A percentile compares a stretch with the other conserved stretches of the same genome.
phyloP scores from a whole-genome alignment of 2,888 invertebrate genomes.

The Plemyria rubiginata region DNA sequence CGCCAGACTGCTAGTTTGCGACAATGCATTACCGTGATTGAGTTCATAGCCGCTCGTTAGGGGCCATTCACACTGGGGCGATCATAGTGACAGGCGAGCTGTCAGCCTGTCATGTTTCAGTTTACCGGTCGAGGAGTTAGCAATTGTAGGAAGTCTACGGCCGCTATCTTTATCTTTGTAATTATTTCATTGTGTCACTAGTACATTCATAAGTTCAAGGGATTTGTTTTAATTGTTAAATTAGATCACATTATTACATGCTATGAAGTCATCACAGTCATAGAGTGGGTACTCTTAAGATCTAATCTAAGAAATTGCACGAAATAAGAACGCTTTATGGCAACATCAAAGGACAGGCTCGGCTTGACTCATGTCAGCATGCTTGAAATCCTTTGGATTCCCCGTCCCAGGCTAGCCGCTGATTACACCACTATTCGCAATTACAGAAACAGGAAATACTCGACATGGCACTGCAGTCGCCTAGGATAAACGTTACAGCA shows the following conservation, averaged over 20 bases:
- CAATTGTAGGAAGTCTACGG: neutral
- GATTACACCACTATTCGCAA: slow-evolving; percentile 39
- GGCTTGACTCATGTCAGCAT: slow-evolving; percentile 25
- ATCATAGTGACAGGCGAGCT: slow-evolving; percentile 18
- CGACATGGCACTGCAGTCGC: slow-evolving; percentile 11
- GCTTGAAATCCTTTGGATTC: slow-evolving; percentile 32
- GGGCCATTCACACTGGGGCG: slow-evolving; percentile 33
- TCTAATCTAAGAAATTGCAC: slow-evolving; percentile 6
- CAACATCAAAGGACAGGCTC: slow-evolving; percentile 18
- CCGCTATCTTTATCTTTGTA: neutral
- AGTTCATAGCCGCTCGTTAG: slow-evolving; percentile 36
- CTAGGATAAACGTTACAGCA: slow-evolving; percentile 7
- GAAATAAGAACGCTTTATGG: slow-evolving; percentile 5
- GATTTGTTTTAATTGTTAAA: neutral
- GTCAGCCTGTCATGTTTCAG: slow-evolving; percentile 29
- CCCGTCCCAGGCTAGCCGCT: slow-evolving; percentile 24
- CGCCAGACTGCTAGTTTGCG: slow-evolving; percentile 37
- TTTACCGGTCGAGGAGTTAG: slow-evolving; percentile 10
- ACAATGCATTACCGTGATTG: slow-evolving; percentile 47
- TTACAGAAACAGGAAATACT: slow-evolving; percentile 41
- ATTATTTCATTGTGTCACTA: neutral
- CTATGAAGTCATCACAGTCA: neutral
- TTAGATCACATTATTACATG: neutral
- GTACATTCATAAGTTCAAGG: neutral
- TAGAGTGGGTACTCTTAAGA: neutral